Evolutionary conservation across 2,797 vertebrate genomes (phyloP).

Genomic region (Lepilemur septentrionalis): DNA sequence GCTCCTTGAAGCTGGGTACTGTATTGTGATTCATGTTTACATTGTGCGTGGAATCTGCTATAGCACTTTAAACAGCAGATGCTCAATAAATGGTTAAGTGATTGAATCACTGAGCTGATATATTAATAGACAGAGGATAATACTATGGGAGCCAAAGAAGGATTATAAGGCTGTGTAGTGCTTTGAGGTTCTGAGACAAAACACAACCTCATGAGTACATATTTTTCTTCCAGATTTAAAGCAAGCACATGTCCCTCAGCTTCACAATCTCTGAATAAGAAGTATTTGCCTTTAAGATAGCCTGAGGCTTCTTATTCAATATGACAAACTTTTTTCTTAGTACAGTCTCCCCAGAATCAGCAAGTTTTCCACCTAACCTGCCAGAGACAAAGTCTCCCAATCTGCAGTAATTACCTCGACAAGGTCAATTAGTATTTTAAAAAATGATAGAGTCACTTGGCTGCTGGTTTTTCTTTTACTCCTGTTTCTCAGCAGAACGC

Average conservation of each 20-base stretch:
- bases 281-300: constrained; percentile 68
- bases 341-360: constrained; percentile 65
- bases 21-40: not conserved
- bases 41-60: not conserved
- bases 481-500: constrained; percentile 80
- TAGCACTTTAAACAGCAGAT: not conserved
- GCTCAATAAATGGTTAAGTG: not conserved
- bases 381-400: constrained; percentile 78
- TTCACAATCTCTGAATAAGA: constrained; percentile 53
- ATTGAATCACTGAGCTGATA: not conserved
- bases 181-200: constrained; percentile 47
- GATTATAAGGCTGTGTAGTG: not conserved
- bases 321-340: constrained; percentile 64
- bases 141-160: not conserved
- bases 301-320: constrained; percentile 66
- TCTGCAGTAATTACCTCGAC: constrained; percentile 85
- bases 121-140: not conserved
- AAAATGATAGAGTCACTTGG: constrained; percentile 81
- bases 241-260: constrained; percentile 50
- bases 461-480: constrained; percentile 76
- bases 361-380: constrained; percentile 77
- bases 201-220: not conserved
- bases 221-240: constrained; percentile 58
- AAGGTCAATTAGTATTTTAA: constrained; percentile 85
- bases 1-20: not conserved